These are phyloP conservation scores for Amblyjoppa proteus DNA, from an alignment of 2,888 invertebrate genomes.

Conservation along the genomic window DNA sequence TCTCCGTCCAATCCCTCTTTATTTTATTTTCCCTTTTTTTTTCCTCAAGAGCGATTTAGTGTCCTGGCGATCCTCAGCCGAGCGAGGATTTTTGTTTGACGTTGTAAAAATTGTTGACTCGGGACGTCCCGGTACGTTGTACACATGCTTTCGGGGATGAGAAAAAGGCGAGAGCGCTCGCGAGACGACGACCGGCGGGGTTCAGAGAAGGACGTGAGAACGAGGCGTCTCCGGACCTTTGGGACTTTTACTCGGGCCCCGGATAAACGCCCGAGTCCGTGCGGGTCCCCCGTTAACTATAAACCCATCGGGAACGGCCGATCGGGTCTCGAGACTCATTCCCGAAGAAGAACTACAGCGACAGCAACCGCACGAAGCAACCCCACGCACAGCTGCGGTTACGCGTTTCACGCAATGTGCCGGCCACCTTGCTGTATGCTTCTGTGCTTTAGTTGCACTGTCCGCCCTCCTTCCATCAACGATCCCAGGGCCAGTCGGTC, in stretches of 20 bases:
- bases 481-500: slow-evolving; percentile 34
- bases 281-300: slow-evolving; percentile 24
- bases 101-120: slow-evolving; percentile 69
- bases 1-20: slow-evolving; percentile 6
- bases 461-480: slow-evolving; percentile 40
- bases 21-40: slow-evolving; percentile 21
- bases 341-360: slow-evolving; percentile 38
- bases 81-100: slow-evolving; percentile 57
- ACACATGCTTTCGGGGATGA: slow-evolving; percentile 23
- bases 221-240: slow-evolving; percentile 28
- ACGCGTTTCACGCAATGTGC: slow-evolving; percentile 83
- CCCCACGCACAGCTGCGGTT: slow-evolving; percentile 83
- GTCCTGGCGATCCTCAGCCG: background rate
- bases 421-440: slow-evolving; percentile 72
- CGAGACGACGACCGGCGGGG: slow-evolving; percentile 4
- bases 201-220: slow-evolving; percentile 67
- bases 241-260: slow-evolving; percentile 40
- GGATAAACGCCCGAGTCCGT: slow-evolving; percentile 1
- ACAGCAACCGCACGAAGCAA: slow-evolving; percentile 43
- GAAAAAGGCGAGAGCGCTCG: slow-evolving; percentile 37
- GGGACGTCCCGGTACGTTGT: slow-evolving; percentile 48
- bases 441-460: slow-evolving; percentile 50
- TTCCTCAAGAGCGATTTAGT: slow-evolving; percentile 35
- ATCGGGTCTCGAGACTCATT: slow-evolving; percentile 30
- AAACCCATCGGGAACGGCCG: slow-evolving; percentile 15